Evolutionary conservation across 2,888 invertebrate species (phyloP).

Genomic region (Acanthosepion lycidas): DNA sequence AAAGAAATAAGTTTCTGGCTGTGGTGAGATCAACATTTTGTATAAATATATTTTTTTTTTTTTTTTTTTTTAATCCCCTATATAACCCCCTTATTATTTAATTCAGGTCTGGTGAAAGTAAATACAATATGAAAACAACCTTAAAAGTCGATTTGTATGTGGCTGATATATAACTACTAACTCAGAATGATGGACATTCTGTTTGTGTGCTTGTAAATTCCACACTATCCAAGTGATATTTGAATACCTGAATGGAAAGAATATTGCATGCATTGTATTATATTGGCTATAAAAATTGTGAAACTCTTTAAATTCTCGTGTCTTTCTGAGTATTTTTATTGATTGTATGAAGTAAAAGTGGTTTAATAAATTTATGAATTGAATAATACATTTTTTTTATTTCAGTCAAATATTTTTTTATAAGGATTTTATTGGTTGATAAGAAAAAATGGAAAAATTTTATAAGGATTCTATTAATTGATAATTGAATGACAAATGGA

Average conservation of each 20-base stretch:
- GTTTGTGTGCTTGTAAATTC: neutral
- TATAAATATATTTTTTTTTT: neutral
- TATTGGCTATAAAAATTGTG: neutral
- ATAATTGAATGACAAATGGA: too few species aligned
- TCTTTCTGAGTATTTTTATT: neutral
- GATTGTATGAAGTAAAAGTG: neutral
- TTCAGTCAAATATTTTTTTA: neutral
- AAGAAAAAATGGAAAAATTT: too few species aligned
- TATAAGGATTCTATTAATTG: too few species aligned
- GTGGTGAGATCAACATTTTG: neutral
- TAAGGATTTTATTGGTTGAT: too few species aligned
- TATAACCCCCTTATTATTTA: neutral
- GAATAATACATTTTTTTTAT: neutral
- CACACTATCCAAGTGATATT: neutral
- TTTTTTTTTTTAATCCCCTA: neutral
- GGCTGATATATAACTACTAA: neutral
- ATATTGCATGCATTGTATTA: neutral
- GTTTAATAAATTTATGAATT: neutral
- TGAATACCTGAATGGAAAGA: neutral
- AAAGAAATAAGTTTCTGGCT: neutral
- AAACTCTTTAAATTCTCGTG: neutral
- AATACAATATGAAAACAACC: neutral
- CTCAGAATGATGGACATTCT: neutral
- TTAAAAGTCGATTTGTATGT: neutral
- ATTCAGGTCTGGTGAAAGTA: neutral